These are phyloP conservation scores for Agelastica alni DNA, from an alignment of 2,888 invertebrate species.

Conservation along the genomic window DNA sequence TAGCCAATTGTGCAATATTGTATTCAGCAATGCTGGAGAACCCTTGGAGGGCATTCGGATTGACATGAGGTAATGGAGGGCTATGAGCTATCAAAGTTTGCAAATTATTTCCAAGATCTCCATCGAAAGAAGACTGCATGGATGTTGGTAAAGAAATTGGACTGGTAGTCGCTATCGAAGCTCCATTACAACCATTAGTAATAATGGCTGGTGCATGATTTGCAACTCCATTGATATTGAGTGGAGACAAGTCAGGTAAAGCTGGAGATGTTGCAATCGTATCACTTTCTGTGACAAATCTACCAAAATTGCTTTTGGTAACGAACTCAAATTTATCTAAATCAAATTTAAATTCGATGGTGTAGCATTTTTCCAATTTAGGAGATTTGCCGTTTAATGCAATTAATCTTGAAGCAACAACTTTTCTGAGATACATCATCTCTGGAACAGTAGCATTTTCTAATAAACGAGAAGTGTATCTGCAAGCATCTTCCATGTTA, in stretches of 20 bases:
- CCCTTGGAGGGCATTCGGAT: slow-evolving; percentile 57
- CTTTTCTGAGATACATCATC: slow-evolving; percentile 80
- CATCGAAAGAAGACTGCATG: slow-evolving; percentile 79
- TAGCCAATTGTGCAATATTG: slow-evolving; percentile 82
- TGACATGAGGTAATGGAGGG: slow-evolving; percentile 44
- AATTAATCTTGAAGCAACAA: slow-evolving; percentile 76
- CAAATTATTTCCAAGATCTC: slow-evolving; percentile 62
- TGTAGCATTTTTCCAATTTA: slow-evolving; percentile 78
- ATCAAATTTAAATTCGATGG: slow-evolving; percentile 82
- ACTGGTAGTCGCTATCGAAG: slow-evolving; percentile 69
- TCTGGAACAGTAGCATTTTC: slow-evolving; percentile 85
- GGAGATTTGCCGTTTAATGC: slow-evolving; percentile 80
- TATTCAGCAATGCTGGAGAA: slow-evolving; percentile 82
- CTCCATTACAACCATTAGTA: slow-evolving; percentile 47
- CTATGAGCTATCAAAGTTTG: slow-evolving; percentile 50
- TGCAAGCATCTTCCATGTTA: slow-evolving; percentile 84
- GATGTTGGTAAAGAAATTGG: slow-evolving; percentile 70
- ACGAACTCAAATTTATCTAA: slow-evolving; percentile 76
- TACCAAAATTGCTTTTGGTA: slow-evolving; percentile 70
- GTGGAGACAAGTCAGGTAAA: slow-evolving; percentile 52
- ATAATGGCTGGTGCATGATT: slow-evolving; percentile 32
- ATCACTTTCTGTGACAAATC: slow-evolving; percentile 68
- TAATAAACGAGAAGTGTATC: slow-evolving; percentile 79
- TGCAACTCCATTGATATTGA: slow-evolving; percentile 44
- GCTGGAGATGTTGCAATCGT: slow-evolving; percentile 55